These are phyloP conservation scores for Tetramorium alpestre DNA, from an alignment of 1,140 invertebrate species.

Conservation along the genomic window DNA sequence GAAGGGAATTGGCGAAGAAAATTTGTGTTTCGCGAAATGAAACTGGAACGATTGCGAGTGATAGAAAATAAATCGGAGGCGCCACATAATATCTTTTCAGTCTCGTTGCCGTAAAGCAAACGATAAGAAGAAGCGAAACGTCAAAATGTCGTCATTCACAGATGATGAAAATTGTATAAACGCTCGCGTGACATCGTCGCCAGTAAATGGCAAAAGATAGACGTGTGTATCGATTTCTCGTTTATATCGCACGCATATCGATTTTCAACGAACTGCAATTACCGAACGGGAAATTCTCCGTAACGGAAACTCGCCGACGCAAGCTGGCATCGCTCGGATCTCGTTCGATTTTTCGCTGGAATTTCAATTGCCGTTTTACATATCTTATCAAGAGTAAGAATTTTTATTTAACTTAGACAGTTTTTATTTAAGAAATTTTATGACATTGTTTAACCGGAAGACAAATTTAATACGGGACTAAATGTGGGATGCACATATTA, in stretches of 20 bases:
- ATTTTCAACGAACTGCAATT: slow-evolving; percentile 23
- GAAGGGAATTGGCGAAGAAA: neutral
- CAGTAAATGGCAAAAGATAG: neutral
- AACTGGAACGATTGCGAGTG: slow-evolving; percentile 14
- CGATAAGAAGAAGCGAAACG: slow-evolving; percentile 1
- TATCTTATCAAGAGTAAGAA: neutral
- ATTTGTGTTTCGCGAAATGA: slow-evolving; percentile 4
- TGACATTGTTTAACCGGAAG: neutral
- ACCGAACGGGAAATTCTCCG: neutral
- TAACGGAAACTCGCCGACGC: neutral
- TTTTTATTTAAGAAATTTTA: neutral
- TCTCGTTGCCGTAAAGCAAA: neutral
- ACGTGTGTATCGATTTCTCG: slow-evolving; percentile 23
- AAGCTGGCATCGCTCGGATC: neutral
- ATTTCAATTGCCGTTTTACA: neutral
- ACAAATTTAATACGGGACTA: neutral
- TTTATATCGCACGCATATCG: slow-evolving; percentile 14
- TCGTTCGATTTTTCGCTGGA: neutral
- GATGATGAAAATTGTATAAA: slow-evolving; percentile 21
- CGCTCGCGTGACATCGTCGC: neutral
- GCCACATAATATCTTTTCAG: slow-evolving; percentile 9
- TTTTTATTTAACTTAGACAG: too few relatives aligned
- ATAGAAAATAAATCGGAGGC: slow-evolving; percentile 32
- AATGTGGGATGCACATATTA: neutral
- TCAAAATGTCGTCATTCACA: slow-evolving; percentile 6